phyloP scores from a whole-genome alignment of 2,113 vertebrate genomes.

The Rhea americana region DNA sequence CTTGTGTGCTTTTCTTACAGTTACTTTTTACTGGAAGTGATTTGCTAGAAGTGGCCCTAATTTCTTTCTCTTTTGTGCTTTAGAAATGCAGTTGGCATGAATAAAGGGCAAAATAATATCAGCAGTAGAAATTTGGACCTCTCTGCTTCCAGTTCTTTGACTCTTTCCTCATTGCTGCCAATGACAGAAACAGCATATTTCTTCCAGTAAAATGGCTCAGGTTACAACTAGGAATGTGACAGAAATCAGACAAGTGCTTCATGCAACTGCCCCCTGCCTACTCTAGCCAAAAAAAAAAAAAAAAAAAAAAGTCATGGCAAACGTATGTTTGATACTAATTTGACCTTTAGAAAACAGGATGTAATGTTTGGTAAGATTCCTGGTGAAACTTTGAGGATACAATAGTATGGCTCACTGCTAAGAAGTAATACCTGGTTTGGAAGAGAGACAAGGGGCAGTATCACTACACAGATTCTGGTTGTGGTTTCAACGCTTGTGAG shows the following conservation, averaged over 20 bases:
- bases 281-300: neutral
- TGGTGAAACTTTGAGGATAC: neutral
- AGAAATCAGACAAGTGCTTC: constrained; percentile 16
- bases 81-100: constrained; percentile 46
- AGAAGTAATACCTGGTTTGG: neutral
- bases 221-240: constrained; percentile 29
- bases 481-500: constrained; percentile 3
- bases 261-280: neutral
- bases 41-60: constrained; percentile 38
- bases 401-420: neutral
- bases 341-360: constrained; percentile 6
- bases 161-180: neutral
- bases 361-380: constrained; percentile 5
- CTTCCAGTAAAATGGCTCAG: constrained; percentile 63
- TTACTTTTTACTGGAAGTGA: constrained; percentile 55
- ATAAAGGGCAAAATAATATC: constrained; percentile 22
- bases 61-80: neutral
- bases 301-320: neutral
- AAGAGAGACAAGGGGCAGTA: neutral
- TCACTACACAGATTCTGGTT: neutral
- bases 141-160: constrained; percentile 19
- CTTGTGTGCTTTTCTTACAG: constrained; percentile 31
- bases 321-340: neutral
- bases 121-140: constrained; percentile 27
- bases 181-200: neutral